phyloP scores from a whole-genome alignment of 2,113 vertebrate species.

The Laticauda colubrina region DNA sequence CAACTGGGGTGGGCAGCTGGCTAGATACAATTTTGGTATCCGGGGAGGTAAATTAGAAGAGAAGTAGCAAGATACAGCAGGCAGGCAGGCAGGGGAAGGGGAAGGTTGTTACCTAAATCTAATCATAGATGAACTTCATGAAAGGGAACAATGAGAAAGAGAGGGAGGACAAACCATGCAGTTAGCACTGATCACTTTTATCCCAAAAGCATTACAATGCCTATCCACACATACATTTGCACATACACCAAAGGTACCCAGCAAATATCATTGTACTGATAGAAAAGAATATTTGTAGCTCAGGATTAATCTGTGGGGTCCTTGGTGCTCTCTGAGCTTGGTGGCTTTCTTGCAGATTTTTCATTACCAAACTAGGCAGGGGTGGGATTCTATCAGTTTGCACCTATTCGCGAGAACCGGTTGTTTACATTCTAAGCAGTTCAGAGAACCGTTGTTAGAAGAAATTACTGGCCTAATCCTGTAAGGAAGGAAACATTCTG shows the following conservation, averaged over 20 bases:
- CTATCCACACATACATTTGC: neutral
- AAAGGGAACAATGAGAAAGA: constrained; percentile 27
- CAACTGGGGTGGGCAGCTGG: neutral
- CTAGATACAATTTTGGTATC: neutral
- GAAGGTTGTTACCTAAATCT: constrained; percentile 39
- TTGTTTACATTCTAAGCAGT: too few species aligned
- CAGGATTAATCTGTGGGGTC: neutral
- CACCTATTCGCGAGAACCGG: too few species aligned
- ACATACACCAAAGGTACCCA: neutral
- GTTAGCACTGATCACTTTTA: neutral
- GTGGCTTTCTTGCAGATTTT: neutral
- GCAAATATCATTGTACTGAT: neutral
- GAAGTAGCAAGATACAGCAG: neutral
- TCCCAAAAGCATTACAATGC: neutral
- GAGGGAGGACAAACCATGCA: constrained; percentile 13
- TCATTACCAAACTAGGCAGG: neutral
- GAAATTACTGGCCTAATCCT: too few species aligned
- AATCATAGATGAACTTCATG: constrained; percentile 40
- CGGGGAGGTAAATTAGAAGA: neutral
- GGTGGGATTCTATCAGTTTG: too few species aligned
- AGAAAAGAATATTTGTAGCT: neutral
- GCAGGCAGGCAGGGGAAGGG: neutral
- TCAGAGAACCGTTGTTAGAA: too few species aligned
- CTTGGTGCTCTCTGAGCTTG: neutral
- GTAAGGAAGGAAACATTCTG: too few species aligned